Evolutionary conservation across 2,888 invertebrate genomes (phyloP).

Genomic region (Blastobasis lacticolella): DNA sequence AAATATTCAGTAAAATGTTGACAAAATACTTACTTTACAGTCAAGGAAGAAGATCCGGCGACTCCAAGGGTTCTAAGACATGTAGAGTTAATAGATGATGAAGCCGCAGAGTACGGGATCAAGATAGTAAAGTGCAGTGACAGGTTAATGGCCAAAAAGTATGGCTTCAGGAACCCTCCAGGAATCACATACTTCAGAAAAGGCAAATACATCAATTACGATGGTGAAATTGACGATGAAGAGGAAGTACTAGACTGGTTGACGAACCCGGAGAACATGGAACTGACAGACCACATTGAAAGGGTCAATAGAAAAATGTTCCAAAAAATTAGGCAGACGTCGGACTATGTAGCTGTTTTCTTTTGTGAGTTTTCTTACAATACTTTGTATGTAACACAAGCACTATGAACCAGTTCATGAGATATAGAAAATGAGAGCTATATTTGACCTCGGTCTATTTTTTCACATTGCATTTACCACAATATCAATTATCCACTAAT

Average conservation of each 20-base stretch:
- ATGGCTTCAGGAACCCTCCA: constrained; percentile 90
- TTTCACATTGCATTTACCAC: constrained; percentile 12
- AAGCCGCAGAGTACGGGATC: constrained; percentile 93
- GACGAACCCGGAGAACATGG: constrained; percentile 95
- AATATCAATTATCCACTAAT: constrained; percentile 57
- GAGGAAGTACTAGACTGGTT: constrained; percentile 94
- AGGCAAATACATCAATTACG: constrained; percentile 91
- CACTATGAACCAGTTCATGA: too few species aligned
- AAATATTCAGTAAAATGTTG: neutral
- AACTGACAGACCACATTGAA: constrained; percentile 93
- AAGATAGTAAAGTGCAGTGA: constrained; percentile 92
- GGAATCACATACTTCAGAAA: constrained; percentile 94
- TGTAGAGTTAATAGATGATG: constrained; percentile 92
- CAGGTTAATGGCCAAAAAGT: constrained; percentile 93
- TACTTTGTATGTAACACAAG: constrained; percentile 1
- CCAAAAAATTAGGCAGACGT: constrained; percentile 89
- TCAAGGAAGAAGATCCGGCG: constrained; percentile 85
- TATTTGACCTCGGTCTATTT: too few species aligned
- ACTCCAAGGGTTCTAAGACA: constrained; percentile 87
- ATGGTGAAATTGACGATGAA: constrained; percentile 93
- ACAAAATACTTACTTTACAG: neutral
- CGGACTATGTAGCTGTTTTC: constrained; percentile 93
- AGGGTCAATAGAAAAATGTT: constrained; percentile 95
- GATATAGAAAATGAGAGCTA: too few species aligned
- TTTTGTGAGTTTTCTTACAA: constrained; percentile 83